Conservation (phyloP, 2,888 invertebrate species). For the Philonicus albiceps region DNA sequence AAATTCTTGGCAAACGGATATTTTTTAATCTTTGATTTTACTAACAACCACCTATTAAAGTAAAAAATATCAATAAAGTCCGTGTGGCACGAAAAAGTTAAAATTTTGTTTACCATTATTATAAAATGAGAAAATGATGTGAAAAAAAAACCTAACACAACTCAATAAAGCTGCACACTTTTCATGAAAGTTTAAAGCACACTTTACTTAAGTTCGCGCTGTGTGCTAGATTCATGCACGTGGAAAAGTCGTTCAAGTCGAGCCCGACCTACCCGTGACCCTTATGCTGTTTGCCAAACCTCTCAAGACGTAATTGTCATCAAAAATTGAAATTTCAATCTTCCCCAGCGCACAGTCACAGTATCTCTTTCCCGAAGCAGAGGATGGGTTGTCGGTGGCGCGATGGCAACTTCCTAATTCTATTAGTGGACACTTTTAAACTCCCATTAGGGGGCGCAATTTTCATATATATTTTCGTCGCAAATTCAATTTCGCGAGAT, state of each 20-base stretch:
- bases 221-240: background rate
- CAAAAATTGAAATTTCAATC: constrained; percentile 12
- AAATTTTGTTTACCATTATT: background rate
- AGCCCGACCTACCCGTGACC: background rate
- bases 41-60: too few relatives aligned
- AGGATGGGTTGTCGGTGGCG: background rate
- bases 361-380: background rate
- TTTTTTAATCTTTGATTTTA: too few relatives aligned
- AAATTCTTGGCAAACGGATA: too few relatives aligned
- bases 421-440: constrained; percentile 13
- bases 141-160: background rate
- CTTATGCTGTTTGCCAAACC: background rate
- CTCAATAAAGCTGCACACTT: background rate
- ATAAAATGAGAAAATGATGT: background rate
- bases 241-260: background rate
- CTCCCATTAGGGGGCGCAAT: background rate
- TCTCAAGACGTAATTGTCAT: background rate
- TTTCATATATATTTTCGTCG: constrained; percentile 20
- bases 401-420: background rate
- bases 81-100: background rate
- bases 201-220: background rate
- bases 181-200: background rate
- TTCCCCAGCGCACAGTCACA: background rate
- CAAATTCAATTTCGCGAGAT: constrained; percentile 6
- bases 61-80: too few relatives aligned